These are phyloP conservation scores for Psilopsiagon aurifrons DNA, from an alignment of 2,113 vertebrate genomes.

Conservation along the genomic window DNA sequence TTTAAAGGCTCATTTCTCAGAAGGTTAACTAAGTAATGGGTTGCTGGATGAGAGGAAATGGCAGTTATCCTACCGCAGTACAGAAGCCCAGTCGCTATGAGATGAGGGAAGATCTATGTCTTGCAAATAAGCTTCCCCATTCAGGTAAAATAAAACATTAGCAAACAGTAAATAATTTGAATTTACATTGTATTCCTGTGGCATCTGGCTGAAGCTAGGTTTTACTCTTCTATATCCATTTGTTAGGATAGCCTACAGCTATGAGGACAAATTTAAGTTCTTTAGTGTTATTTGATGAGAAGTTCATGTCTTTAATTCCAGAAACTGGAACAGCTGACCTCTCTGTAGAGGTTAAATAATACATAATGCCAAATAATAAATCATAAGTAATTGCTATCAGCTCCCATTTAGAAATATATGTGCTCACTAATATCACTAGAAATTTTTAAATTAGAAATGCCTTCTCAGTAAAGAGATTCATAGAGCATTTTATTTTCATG, in stretches of 20 bases:
- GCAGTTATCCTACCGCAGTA: not conserved
- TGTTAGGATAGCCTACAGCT: not conserved
- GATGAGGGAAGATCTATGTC: not conserved
- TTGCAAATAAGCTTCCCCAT: not conserved
- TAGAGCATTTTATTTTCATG: not conserved
- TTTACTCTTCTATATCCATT: slow-evolving; percentile 19
- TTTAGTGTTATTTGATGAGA: slow-evolving; percentile 22
- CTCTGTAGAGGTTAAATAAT: not conserved
- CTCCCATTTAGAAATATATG: not conserved
- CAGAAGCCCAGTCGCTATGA: not conserved
- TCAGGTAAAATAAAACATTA: not conserved
- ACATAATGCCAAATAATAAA: slow-evolving; percentile 13
- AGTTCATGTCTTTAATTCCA: slow-evolving; percentile 35
- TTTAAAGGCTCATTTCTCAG: not conserved
- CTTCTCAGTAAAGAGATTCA: slow-evolving; percentile 2
- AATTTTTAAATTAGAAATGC: slow-evolving; percentile 8
- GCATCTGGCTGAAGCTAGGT: not conserved
- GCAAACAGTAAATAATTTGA: slow-evolving; percentile 2
- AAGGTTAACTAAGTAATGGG: not conserved
- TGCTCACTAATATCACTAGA: not conserved
- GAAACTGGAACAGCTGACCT: slow-evolving; percentile 9
- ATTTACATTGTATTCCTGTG: not conserved
- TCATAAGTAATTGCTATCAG: slow-evolving; percentile 7
- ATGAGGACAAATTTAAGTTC: slow-evolving; percentile 11
- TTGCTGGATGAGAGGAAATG: not conserved